Evolutionary conservation across 2,113 vertebrate genomes (phyloP), one percentile per base, ranked within the genome.

Genomic region (Menidia beryllina): DNA sequence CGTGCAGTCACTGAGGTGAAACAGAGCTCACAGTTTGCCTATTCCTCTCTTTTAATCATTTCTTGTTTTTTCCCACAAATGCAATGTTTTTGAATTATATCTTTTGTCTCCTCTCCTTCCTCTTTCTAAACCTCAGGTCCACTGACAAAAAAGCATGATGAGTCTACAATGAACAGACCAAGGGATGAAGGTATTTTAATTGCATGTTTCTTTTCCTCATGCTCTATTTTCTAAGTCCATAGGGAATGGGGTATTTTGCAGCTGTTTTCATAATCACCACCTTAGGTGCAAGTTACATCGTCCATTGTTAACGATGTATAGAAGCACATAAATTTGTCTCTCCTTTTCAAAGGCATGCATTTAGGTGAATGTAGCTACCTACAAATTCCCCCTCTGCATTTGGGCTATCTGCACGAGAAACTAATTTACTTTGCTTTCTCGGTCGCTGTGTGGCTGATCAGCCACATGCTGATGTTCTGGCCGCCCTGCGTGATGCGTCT

Each of bases 101-200:
- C 78, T 90, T 93, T 93, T 94, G 89, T 91, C 72, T 79, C 17
- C 47, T 53, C 27, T 45, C 51, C 38, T 88, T 38, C 23, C 19
- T 66, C 52, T 91, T 92, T 94, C 92, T 91, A 80, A 93, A 93
- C 90, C 88, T 87, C 88, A 96, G 96, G 96, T 95, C 96, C 95
- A 26, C 94, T 96, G 88, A 96, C 95, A 91, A 96, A 96, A 96
- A 96, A 96, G 82, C 91, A 91, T 1, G 93, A 94, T 41, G 94
- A 94, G 86, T 93, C 93, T 63, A 86, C 94, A 64, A 89, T 91
- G 91, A 94, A 94, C 93, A 88, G 93, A 81, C 94, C 94, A 21
- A 89, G 91, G 77, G 94, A 94, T 82, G 93, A 94, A 94, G 94
- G 94, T 94, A 94, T 90, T 93, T 94, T 87, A 89, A 79, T 81